Evolutionary conservation across 64 coral and sea anemone genomes (phyloP), one percentile per base, ranked within the genome.

Genomic region (Catalaphyllia jardinei): DNA sequence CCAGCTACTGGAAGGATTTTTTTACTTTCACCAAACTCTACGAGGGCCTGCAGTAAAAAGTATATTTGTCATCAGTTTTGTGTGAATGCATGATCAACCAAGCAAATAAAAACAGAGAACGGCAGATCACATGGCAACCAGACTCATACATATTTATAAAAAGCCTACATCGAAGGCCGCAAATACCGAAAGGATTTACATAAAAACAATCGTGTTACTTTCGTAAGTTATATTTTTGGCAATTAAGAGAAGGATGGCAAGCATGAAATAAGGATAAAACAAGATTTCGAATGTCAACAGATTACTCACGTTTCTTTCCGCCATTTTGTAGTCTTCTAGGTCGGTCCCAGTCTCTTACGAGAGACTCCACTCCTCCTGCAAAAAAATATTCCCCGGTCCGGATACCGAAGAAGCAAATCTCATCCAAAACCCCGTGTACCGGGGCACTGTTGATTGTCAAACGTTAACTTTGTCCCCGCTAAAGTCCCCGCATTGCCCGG

Each of bases 11-110:
- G 83, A 86, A 86, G 59, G 30, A 86, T 60, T 86, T 86, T 86
- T 69, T 60, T 51, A 35, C 83, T 86, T 86, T 86, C 83, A 59
- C 83, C 83, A 86, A 86, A 86, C 59, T 86, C 83, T 86, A 86
- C 83, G 83, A 86, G 83, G 46, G 83, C 83, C 83, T 86, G 62
- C 83, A 86, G 83, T 65, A 86, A 71, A 71, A 86, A 69, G 31
- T 35, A 35, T 35, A 35, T 35, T 35, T 35, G 33, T 35, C 33
- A 35, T 35, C 33, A 35, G 33, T 35, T 35, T 35, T 35, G 33
- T 35, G 33, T 35, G 33, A 35, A 35, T 35, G 33, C 33, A 35
- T 35, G 33, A 35, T 35, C 33, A 35, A 35, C 33, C 33, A 35
- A 35, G 33, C 33, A 35, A 35, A 35, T 35, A 35, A 35, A 35